phyloP scores from a whole-genome alignment of 2,888 invertebrate species.

The Boloria euphrosyne region DNA sequence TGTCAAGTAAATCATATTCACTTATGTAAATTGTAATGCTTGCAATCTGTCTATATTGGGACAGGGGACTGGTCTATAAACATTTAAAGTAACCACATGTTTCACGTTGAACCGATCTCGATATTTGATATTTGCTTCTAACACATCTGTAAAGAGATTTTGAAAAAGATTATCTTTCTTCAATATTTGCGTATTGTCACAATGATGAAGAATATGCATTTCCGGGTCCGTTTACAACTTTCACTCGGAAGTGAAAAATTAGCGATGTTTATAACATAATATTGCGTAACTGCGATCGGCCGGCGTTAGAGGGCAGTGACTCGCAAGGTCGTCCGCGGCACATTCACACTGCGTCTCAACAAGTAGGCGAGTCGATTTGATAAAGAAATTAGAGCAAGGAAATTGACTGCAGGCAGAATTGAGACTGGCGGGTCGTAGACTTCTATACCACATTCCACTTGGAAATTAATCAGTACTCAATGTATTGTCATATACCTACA shows the following conservation, averaged over 20 bases:
- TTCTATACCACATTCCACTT: neutral
- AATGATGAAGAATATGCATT: neutral
- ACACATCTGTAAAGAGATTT: too few relatives aligned
- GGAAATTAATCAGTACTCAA: too few relatives aligned
- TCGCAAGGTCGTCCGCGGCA: conserved; percentile 37
- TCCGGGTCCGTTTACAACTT: conserved; percentile 13
- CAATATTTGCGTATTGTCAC: too few relatives aligned
- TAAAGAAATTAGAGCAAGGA: conserved; percentile 7
- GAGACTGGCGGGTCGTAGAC: neutral
- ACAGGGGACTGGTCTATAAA: neutral
- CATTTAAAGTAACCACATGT: neutral
- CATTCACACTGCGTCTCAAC: conserved; percentile 26
- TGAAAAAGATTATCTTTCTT: too few relatives aligned
- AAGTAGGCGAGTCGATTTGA: conserved; percentile 4
- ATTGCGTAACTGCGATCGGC: conserved; percentile 26
- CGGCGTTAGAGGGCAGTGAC: conserved; percentile 37
- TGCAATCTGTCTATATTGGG: neutral
- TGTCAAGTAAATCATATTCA: conserved; percentile 18
- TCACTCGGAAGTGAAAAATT: conserved; percentile 23
- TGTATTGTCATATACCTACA: too few relatives aligned
- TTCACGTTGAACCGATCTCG: neutral
- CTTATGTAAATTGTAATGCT: neutral
- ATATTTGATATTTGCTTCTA: too few relatives aligned
- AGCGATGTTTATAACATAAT: conserved; percentile 24
- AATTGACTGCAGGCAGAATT: neutral